phyloP scores from a whole-genome alignment of 2,888 invertebrate species.

The Serrognathus titanus region DNA sequence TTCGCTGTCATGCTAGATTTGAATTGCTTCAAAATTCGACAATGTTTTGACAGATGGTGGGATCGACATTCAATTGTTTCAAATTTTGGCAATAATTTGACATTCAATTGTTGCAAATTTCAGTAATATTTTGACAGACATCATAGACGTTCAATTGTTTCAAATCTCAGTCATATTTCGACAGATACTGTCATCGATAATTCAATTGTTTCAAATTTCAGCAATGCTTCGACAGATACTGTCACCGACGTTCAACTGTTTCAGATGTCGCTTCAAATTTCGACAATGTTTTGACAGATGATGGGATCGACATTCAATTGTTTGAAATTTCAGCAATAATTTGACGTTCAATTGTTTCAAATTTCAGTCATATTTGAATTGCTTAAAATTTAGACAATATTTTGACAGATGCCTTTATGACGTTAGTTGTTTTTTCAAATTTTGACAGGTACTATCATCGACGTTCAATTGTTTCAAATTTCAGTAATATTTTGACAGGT shows the following conservation, averaged over 20 bases:
- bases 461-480: not conserved
- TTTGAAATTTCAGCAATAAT: not conserved
- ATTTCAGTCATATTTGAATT: not conserved
- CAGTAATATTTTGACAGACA: too few species aligned
- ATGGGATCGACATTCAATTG: not conserved
- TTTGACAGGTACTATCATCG: not conserved
- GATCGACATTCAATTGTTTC: too few species aligned
- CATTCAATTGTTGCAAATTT: too few species aligned
- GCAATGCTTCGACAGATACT: not conserved
- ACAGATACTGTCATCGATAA: too few species aligned
- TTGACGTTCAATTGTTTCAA: not conserved
- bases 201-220: not conserved
- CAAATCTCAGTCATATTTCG: not conserved
- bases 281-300: too few species aligned
- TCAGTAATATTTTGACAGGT: not conserved
- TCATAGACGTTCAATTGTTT: not conserved
- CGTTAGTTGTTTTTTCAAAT: too few species aligned
- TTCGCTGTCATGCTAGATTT: too few species aligned
- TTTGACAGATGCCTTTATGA: too few species aligned
- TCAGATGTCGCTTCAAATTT: too few species aligned
- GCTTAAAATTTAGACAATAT: not conserved
- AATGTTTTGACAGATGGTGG: too few species aligned
- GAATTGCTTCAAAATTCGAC: too few species aligned
- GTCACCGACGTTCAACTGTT: not conserved
- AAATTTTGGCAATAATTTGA: too few species aligned